Base-by-base conservation (phyloP, 1,140 invertebrate genomes). In the Tribolium castaneum region DNA sequence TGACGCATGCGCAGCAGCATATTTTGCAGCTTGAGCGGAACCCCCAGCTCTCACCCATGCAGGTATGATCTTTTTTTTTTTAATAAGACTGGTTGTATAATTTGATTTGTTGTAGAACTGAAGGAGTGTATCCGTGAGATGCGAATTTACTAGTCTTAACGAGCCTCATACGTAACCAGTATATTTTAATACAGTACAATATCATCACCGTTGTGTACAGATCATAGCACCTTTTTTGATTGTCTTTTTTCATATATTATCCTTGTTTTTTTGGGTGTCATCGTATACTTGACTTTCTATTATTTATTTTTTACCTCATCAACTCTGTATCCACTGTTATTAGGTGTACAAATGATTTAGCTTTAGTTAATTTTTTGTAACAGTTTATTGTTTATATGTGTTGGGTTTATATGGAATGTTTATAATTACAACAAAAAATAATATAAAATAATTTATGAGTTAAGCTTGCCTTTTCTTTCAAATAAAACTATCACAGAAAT, bases 1-100 rank as follows among this genome's bases (percentile, higher is more conserved):
- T 96, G 14, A 89, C 92, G 75, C 93, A 95, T 80, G 94, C 94
- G 45, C 94, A 95, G 84, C 93, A 94, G 82, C 92, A 93, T 83
- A 93, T 94, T 81, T 89, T 93, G 87, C 93, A 95, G 84, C 85
- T 95, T 50, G 94, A 96, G 87, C 87, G 89, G 87, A 90, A 90
- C 88, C 90, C 88, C 76, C 89, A 89, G 87, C 88, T 90, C 89
- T 89, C 87, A 85, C 84, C 86, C 84, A 86, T 89, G 88, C 88
- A 90, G 89, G 89, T 90, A 82, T 71, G 7, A 7, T 80, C n/a
- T n/a, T n/a, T n/a, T n/a, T n/a, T n/a, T n/a, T n/a, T n/a, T 70
- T 45, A 51, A 7, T n/a, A 54, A 35, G 9, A 13, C 12, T 34
- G 25, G 25, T 30, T 30, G 25, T 30, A 3, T 30, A 30, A 30